Conservation (phyloP, 2,888 invertebrate species). For the Torymus auratus region DNA sequence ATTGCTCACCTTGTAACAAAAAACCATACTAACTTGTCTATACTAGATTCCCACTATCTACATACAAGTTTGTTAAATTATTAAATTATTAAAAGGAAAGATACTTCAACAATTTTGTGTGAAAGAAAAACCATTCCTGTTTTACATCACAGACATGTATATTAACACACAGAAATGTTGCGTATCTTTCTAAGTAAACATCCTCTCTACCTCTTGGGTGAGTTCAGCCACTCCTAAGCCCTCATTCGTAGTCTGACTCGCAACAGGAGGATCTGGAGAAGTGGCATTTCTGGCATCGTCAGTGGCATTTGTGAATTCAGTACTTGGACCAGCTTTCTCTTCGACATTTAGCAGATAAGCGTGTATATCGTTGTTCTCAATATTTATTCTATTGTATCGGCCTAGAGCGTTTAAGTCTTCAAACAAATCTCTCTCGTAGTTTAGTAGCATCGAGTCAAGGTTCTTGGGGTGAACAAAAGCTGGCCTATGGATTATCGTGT, state of each 20-base stretch:
- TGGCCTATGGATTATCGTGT: constrained; percentile 79
- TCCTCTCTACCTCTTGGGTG: constrained; percentile 75
- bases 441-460: constrained; percentile 83
- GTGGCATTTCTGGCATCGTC: constrained; percentile 65
- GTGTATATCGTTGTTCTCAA: constrained; percentile 78
- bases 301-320: constrained; percentile 57
- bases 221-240: constrained; percentile 71
- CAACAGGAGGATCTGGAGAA: constrained; percentile 65
- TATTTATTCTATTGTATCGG: constrained; percentile 79
- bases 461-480: constrained; percentile 85
- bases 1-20: too few relatives aligned
- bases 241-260: constrained; percentile 61
- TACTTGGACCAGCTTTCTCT: constrained; percentile 69
- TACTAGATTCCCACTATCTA: too few relatives aligned
- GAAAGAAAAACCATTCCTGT: constrained; percentile 16
- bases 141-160: constrained; percentile 5
- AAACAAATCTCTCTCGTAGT: constrained; percentile 85
- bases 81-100: constrained; percentile 29
- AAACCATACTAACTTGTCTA: too few relatives aligned
- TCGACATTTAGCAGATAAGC: constrained; percentile 83
- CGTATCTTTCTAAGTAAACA: constrained; percentile 15
- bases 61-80: neutral
- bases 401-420: constrained; percentile 86
- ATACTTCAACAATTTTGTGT: constrained; percentile 41
- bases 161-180: constrained; percentile 30